These are phyloP conservation scores for Heteractis magnifica DNA, from an alignment of 92 coral and sea anemone species.

Conservation along the genomic window DNA sequence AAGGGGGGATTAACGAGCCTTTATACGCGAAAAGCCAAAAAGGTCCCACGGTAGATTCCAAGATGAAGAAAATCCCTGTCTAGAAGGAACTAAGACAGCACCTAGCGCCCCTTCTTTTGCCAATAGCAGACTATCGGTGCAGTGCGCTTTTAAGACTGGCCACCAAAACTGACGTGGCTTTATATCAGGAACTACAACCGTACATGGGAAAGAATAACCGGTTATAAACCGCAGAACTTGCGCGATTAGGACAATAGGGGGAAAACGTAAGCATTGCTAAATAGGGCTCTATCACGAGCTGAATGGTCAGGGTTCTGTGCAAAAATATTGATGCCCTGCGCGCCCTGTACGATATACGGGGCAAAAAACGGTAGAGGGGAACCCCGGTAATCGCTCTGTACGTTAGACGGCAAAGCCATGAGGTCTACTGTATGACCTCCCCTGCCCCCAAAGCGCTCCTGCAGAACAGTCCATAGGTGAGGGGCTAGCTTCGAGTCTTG, in stretches of 20 bases:
- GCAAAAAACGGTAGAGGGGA: slow-evolving; percentile 29
- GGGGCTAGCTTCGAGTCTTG: slow-evolving; percentile 2
- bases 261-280: slow-evolving; percentile 35
- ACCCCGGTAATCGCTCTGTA: not conserved
- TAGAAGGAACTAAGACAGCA: slow-evolving; percentile 39
- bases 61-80: slow-evolving; percentile 26
- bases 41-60: slow-evolving; percentile 43
- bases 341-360: slow-evolving; percentile 11
- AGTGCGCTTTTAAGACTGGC: slow-evolving; percentile 32
- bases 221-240: slow-evolving; percentile 37
- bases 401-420: slow-evolving; percentile 42
- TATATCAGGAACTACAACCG: slow-evolving; percentile 37
- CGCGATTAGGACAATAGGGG: slow-evolving; percentile 13
- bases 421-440: slow-evolving; percentile 43
- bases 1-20: too few relatives aligned
- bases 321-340: slow-evolving; percentile 35
- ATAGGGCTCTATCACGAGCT: not conserved
- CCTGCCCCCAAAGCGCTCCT: not conserved
- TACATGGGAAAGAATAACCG: not conserved
- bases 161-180: slow-evolving; percentile 60
- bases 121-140: not conserved
- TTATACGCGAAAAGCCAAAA: slow-evolving; percentile 44
- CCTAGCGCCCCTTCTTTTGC: slow-evolving; percentile 26
- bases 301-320: slow-evolving; percentile 19
- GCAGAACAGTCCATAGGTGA: not conserved